phyloP scores from a whole-genome alignment of 2,888 invertebrate species.

The Biston stratarius region DNA sequence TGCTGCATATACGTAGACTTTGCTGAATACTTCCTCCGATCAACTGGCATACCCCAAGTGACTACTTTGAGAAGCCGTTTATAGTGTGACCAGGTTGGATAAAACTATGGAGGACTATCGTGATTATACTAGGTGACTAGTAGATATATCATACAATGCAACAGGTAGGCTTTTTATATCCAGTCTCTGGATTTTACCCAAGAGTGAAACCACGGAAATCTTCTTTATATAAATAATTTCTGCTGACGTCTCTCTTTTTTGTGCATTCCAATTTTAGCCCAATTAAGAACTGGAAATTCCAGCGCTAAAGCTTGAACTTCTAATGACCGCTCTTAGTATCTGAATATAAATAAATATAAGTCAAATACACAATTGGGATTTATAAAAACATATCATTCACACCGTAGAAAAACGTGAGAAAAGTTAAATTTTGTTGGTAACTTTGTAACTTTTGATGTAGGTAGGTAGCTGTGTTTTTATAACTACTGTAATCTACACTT shows the following conservation, averaged over 20 bases:
- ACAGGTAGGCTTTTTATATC: background rate
- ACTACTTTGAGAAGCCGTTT: too few relatives aligned
- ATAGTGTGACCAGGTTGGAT: too few relatives aligned
- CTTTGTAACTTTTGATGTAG: background rate
- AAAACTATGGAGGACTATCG: too few relatives aligned
- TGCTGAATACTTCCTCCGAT: too few relatives aligned
- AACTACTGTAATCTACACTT: background rate
- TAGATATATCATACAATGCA: too few relatives aligned
- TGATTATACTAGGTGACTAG: too few relatives aligned
- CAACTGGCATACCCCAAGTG: too few relatives aligned
- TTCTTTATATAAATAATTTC: constrained; percentile 6
- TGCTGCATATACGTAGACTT: too few relatives aligned
- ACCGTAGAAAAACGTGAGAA: constrained; percentile 41
- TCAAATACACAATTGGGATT: background rate
- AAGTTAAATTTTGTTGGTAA: background rate
- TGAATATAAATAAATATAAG: background rate
- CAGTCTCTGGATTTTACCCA: background rate
- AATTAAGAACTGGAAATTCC: constrained; percentile 38
- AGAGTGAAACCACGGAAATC: background rate
- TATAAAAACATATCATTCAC: constrained; percentile 32
- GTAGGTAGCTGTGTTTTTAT: background rate
- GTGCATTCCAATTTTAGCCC: constrained; percentile 16
- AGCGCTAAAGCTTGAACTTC: constrained; percentile 16
- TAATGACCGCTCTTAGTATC: constrained; percentile 23
- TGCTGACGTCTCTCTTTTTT: constrained; percentile 27